Base-by-base conservation (phyloP, 2,888 invertebrate genomes). In the Scotopteryx bipunctaria region DNA sequence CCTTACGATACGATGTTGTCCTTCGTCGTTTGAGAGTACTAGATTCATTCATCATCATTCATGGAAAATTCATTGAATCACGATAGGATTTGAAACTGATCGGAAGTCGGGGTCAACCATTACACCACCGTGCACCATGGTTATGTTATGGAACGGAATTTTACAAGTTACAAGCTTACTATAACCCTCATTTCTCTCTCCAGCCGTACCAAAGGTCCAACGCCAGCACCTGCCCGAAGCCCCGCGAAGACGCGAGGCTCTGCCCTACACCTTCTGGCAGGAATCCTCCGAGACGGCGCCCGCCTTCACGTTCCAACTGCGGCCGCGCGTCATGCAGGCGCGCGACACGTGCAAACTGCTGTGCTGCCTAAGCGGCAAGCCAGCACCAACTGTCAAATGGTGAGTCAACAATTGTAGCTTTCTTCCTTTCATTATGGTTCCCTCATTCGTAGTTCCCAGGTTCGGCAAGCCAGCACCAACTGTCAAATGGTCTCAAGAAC, bases 311-410 rank as follows among this genome's bases (percentile, higher is more conserved):
- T 99, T 99, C 97, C 95, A 97, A 75, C 94, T 99, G 67, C 95
- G 99, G 85, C 99, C 99, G 78, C 96, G 99, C 81, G 97, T 99
- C 70, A 99, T 99, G 94, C 99, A 99, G 91, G 94, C 92, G 73
- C 95, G 98, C 62, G 96, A 97, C 80, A 98, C 98, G 52, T 99
- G 99, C 92, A 99, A 99, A 91, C 93, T 99, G 61, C 94, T 99
- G 36, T 99, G 99, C 87, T 98, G 99, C 76, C 93, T 99, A 55
- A 96, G 96, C 71, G 99, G 99, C 59, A 97, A 96, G 78, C 99
- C 99, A 53, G 93, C 95, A 70, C 99, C 99, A 11, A 96, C 96
- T 21, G 98, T 99, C 59, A 95, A 95, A 82, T 95, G 95, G 95
- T 95, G 82, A 69, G 43, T 8, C 11, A 17, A 37, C 15, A 1